Percentiles rank a stretch among this genome's conserved stretches.
Evolutionary conservation across 2,113 vertebrate genomes (phyloP).

Genomic region (Oreamnos americanus): DNA sequence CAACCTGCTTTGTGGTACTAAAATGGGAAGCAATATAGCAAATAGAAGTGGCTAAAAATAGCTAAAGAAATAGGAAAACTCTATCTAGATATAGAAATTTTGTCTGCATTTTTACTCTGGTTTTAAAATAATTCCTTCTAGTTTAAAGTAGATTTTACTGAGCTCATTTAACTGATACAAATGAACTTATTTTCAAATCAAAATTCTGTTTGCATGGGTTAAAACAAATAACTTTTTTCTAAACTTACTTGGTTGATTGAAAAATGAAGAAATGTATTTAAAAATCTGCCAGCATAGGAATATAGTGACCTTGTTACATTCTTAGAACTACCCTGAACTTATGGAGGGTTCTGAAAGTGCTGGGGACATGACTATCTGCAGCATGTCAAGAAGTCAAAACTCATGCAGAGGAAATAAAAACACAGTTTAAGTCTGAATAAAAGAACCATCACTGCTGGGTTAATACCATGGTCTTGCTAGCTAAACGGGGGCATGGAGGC

Average conservation of each 20-base stretch:
- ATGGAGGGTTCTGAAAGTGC: background rate
- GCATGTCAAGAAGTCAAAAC: background rate
- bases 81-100: background rate
- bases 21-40: background rate
- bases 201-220: background rate
- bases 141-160: constrained; percentile 3
- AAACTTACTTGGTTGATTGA: background rate
- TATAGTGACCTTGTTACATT: background rate
- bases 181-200: background rate
- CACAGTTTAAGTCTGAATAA: background rate
- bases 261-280: background rate
- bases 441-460: background rate
- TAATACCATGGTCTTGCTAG: background rate
- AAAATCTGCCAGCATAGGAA: background rate
- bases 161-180: background rate
- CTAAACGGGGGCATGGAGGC: too few relatives aligned
- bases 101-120: background rate
- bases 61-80: background rate
- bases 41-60: background rate
- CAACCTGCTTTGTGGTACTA: background rate
- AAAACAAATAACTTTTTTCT: background rate
- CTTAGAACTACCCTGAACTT: background rate
- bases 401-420: background rate
- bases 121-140: background rate
- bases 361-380: background rate